Evolutionary conservation across 2,113 vertebrate species (phyloP).

Genomic region (Sclerurus mexicanus): DNA sequence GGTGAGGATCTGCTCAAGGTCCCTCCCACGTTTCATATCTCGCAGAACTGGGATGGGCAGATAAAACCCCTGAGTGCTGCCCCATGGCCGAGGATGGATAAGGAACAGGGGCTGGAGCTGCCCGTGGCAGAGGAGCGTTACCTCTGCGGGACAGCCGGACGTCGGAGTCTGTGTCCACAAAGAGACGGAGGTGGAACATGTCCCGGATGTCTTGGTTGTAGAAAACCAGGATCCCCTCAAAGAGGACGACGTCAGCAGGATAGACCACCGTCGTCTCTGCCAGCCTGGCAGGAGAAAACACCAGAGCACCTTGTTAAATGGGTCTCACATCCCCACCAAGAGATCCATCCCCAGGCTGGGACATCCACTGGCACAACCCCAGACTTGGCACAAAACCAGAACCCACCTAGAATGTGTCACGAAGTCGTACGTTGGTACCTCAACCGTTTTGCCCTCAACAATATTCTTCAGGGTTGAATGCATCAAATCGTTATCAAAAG

Average conservation of each 20-base stretch:
- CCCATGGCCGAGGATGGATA: rapidly evolving
- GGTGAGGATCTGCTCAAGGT: conserved; percentile 94
- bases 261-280: conserved; percentile 87
- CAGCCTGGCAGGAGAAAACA: conserved; percentile 69
- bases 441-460: conserved; percentile 87
- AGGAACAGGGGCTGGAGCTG: rapidly evolving
- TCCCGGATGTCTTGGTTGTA: conserved; percentile 92
- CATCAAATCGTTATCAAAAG: conserved; percentile 96
- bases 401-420: conserved; percentile 92
- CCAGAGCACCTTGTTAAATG: rapidly evolving
- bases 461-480: conserved; percentile 89
- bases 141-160: conserved; percentile 93
- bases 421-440: conserved; percentile 94
- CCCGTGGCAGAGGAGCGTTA: not conserved
- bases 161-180: conserved; percentile 95
- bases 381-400: rapidly evolving
- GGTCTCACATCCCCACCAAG: rapidly evolving
- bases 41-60: conserved; percentile 80
- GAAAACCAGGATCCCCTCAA: conserved; percentile 96
- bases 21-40: conserved; percentile 91
- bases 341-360: not conserved
- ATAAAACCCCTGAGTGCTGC: not conserved
- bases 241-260: conserved; percentile 90
- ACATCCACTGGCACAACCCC: rapidly evolving
- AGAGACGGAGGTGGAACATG: conserved; percentile 98